These are phyloP conservation scores for Macrobrachium nipponense DNA, from an alignment of 1,140 invertebrate genomes.

Conservation along the genomic window DNA sequence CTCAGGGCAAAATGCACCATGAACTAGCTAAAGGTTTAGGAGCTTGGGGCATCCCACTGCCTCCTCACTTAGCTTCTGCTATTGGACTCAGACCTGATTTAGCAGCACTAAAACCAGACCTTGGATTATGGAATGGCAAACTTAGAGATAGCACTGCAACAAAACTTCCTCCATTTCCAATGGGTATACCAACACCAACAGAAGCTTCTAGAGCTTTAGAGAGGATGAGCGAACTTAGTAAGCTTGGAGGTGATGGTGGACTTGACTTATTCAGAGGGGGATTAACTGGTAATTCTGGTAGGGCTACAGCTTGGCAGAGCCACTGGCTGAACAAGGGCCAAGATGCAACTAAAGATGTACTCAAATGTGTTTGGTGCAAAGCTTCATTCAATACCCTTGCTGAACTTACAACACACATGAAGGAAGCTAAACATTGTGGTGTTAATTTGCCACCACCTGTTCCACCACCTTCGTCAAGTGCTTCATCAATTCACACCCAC, in stretches of 20 bases:
- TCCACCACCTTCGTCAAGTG: conserved; percentile 71
- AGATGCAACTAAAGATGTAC: conserved; percentile 91
- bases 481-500: conserved; percentile 58
- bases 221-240: conserved; percentile 91
- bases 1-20: conserved; percentile 63
- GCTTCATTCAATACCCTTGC: conserved; percentile 90
- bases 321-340: conserved; percentile 95
- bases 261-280: conserved; percentile 64
- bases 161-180: conserved; percentile 65
- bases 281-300: conserved; percentile 69
- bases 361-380: conserved; percentile 96
- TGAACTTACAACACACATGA: conserved; percentile 94
- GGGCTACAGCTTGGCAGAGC: conserved; percentile 83
- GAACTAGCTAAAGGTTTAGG: conserved; percentile 58
- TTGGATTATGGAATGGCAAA: conserved; percentile 71
- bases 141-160: conserved; percentile 56
- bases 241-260: conserved; percentile 79
- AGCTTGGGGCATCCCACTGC: conserved; percentile 71
- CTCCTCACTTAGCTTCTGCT: conserved; percentile 81
- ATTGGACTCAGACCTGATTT: conserved; percentile 63
- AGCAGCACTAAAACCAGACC: conserved; percentile 67
- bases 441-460: conserved; percentile 76
- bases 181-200: conserved; percentile 74
- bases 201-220: conserved; percentile 89
- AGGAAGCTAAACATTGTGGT: conserved; percentile 89